A percentile compares a stretch with the other conserved stretches of the same genome.
phyloP scores from a whole-genome alignment of 2,113 vertebrate species.

The Aplodontia rufa region DNA sequence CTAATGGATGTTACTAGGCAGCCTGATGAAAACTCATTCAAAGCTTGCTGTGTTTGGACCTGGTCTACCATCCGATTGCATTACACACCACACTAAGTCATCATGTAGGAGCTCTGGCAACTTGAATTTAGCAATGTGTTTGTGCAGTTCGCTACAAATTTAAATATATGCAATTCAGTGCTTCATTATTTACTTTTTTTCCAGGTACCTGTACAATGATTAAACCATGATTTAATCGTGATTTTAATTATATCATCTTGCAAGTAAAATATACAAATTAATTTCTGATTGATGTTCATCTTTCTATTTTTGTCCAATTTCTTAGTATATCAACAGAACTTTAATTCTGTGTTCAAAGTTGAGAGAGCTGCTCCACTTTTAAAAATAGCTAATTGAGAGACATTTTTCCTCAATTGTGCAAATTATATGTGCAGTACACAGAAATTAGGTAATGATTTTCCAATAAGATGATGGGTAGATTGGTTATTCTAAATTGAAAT shows the following conservation, averaged over 20 bases:
- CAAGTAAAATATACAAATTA: conserved; percentile 8
- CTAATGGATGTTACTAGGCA: background rate
- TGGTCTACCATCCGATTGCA: background rate
- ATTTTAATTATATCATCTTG: background rate
- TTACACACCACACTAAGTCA: background rate
- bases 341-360: conserved; percentile 53
- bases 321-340: background rate
- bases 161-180: background rate
- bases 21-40: background rate
- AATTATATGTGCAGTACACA: conserved; percentile 27
- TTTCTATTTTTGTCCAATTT: background rate
- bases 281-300: background rate
- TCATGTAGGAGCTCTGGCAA: background rate
- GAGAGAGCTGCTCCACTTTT: conserved; percentile 35
- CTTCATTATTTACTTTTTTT: background rate
- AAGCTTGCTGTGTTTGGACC: background rate
- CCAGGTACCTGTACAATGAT: background rate
- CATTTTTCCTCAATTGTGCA: conserved; percentile 62
- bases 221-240: background rate
- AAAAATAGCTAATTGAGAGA: conserved; percentile 52
- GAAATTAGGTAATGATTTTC: conserved; percentile 72
- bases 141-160: background rate
- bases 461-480: conserved; percentile 55
- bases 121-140: background rate
- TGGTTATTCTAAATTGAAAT: conserved; percentile 66